Evolutionary conservation across 30 jellyfish, hydroid and myxozoan species (phyloP).

Genomic region (Hydractinia echinata): DNA sequence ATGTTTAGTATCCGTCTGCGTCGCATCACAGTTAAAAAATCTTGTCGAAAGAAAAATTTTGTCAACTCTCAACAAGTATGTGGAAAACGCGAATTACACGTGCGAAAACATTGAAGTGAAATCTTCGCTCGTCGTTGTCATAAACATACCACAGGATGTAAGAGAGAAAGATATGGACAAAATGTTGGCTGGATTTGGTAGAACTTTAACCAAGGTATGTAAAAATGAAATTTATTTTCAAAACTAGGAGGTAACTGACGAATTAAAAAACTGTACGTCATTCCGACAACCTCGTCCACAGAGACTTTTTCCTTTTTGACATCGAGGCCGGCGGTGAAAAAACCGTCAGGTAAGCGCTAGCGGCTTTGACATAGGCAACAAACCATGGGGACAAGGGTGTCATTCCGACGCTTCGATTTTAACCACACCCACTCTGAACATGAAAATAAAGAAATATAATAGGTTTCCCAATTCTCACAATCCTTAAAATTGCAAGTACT

Average conservation of each 20-base stretch:
- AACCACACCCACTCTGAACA: too few relatives aligned
- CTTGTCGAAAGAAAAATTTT: not conserved
- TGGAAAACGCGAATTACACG: not conserved
- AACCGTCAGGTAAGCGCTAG: too few relatives aligned
- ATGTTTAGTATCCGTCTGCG: not conserved
- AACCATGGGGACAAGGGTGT: too few relatives aligned
- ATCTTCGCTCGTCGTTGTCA: constrained; percentile 16
- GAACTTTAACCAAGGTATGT: constrained; percentile 18
- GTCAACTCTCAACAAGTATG: not conserved
- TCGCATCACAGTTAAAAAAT: constrained; percentile 9
- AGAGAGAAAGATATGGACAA: constrained; percentile 3
- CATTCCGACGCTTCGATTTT: too few relatives aligned
- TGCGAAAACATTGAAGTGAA: constrained; percentile 11
- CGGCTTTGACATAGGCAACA: too few relatives aligned
- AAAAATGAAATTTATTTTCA: not conserved
- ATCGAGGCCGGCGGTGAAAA: too few relatives aligned
- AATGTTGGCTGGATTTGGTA: constrained; percentile 18
- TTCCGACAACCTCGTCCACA: too few relatives aligned
- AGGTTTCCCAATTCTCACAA: too few relatives aligned
- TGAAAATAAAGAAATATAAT: too few relatives aligned
- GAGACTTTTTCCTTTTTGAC: too few relatives aligned
- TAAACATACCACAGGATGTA: constrained; percentile 15
- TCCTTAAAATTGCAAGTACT: too few relatives aligned
- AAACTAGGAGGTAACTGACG: not conserved
- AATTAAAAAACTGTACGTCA: not conserved